A percentile compares a stretch with the other conserved stretches of the same genome.
These are phyloP conservation scores for Alcedo atthis DNA, from an alignment of 2,797 vertebrate genomes.

Conservation along the genomic window DNA sequence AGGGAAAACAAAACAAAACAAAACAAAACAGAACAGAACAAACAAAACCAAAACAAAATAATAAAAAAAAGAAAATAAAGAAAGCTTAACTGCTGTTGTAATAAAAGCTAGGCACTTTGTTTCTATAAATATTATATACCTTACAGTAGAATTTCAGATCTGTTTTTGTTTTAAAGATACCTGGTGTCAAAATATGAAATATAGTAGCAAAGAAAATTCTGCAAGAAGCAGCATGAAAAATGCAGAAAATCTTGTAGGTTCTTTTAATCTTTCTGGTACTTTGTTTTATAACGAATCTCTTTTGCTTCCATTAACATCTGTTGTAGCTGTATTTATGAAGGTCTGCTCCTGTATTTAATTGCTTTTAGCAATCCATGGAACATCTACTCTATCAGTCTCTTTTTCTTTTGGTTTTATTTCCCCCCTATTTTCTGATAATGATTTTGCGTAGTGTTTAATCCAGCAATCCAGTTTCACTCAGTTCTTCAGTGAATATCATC, in stretches of 20 bases:
- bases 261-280: neutral
- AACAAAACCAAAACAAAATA: no score
- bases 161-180: neutral
- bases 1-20: accelerated
- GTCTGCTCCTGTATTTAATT: neutral
- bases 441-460: neutral
- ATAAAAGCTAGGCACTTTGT: neutral
- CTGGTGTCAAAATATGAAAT: neutral
- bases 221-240: neutral
- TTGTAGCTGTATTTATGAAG: neutral
- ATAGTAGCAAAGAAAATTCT: neutral
- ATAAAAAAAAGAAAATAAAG: neutral
- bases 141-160: neutral
- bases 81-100: neutral
- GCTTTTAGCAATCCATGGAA: neutral
- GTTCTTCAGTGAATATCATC: neutral
- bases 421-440: neutral
- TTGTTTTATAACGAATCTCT: neutral
- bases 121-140: neutral
- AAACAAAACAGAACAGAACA: accelerated
- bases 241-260: neutral
- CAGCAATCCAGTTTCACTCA: neutral
- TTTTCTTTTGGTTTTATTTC: neutral
- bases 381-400: neutral
- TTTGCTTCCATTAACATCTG: neutral